Conservation (phyloP, 2,113 vertebrate genomes). For the Dinomys branickii region DNA sequence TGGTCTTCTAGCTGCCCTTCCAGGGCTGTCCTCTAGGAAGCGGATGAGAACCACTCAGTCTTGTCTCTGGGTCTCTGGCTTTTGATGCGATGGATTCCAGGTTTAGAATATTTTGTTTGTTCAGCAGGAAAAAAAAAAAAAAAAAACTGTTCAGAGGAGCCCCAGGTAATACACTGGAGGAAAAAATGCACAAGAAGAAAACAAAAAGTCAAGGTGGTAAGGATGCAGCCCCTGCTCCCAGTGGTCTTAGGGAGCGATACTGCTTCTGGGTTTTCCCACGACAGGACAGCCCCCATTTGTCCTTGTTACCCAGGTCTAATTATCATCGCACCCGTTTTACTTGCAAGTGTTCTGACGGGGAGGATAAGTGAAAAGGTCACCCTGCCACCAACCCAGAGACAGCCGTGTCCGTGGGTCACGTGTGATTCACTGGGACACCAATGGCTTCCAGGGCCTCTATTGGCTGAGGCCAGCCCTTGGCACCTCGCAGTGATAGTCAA, state of each 20-base stretch:
- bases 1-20: not conserved
- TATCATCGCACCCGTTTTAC: conserved; percentile 17
- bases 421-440: not conserved
- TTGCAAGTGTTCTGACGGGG: not conserved
- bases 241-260: conserved; percentile 24
- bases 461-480: not conserved
- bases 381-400: not conserved
- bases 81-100: conserved; percentile 16
- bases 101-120: conserved; percentile 46
- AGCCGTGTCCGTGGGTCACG: not conserved
- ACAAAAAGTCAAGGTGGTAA: conserved; percentile 19
- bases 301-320: not conserved
- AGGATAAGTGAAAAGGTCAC: conserved; percentile 6
- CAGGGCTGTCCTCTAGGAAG: not conserved
- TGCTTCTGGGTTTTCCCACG: not conserved
- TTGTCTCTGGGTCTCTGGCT: not conserved
- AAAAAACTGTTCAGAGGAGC: conserved; percentile 56
- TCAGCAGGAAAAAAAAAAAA: conserved; percentile 54
- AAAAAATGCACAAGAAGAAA: not conserved
- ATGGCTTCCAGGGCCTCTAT: not conserved
- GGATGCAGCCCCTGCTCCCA: not conserved
- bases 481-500: not conserved
- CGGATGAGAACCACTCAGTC: not conserved
- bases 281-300: not conserved
- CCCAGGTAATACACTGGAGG: conserved; percentile 42